Evolutionary conservation across 2,888 invertebrate genomes (phyloP), one percentile per base, ranked within the genome.

Genomic region (Drepanosiphum platanoidis): DNA sequence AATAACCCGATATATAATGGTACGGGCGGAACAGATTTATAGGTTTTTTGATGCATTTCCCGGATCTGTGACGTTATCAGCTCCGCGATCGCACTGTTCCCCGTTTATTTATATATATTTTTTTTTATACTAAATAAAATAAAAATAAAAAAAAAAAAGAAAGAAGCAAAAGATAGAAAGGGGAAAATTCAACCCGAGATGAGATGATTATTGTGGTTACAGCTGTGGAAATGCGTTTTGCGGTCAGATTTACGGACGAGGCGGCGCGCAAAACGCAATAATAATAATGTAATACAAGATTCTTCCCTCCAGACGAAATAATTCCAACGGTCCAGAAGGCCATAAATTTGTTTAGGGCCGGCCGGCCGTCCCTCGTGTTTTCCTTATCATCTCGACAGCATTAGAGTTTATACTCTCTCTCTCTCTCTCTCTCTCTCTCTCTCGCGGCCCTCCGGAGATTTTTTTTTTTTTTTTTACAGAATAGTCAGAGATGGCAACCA

Each of bases 261-360:
- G 68, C 84, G 58, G 77, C n/a, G n/a, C n/a, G n/a, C 84, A 39
- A 77, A 84, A 84, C 77, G 75, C 84, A 84, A 84, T 84, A 84
- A 82, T 82, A 84, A 84, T 84, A 84, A 84, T 84, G 84, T 84
- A 84, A 84, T 84, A 84, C 84, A 84, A 84, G 84, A 84, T 84
- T 84, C 84, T 84, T 84, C 84, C 84, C 84, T 84, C 77, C 58
- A 77, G 84, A 84, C 77, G 75, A 84, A 84, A 84, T 84, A 84
- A 84, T 84, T 84, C 84, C 84, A 32, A 84, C 84, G 77, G 84
- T 84, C 84, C 84, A 84, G 84, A 84, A 84, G 68, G 77, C 84
- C 84, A 84, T 84, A 84, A 84, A 84, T 84, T 84, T 84, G 84
- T 84, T 84, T 84, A 84, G 84, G 84, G 84, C 84, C 68, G 70